phyloP scores from a whole-genome alignment of 2,797 vertebrate species.

The Molossus alvarezi region DNA sequence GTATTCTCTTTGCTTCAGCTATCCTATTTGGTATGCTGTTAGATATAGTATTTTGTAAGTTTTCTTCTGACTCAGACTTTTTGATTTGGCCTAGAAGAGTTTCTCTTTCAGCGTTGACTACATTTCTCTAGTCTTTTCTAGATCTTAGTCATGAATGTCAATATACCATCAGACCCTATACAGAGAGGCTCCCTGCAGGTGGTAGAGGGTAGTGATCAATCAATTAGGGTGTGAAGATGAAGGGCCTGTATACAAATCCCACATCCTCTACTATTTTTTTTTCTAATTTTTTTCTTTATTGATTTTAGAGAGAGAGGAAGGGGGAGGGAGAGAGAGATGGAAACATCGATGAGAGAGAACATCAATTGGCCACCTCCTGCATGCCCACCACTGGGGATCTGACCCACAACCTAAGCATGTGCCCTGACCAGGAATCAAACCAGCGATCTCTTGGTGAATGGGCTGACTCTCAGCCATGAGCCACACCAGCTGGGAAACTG shows the following conservation, averaged over 20 bases:
- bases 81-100: background rate
- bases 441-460: too few relatives aligned
- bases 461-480: too few relatives aligned
- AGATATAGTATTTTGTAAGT: background rate
- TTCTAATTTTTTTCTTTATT: too few relatives aligned
- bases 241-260: background rate
- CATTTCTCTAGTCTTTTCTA: background rate
- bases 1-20: background rate
- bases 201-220: background rate
- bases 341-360: too few relatives aligned
- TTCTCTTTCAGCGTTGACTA: background rate
- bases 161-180: background rate
- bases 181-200: background rate
- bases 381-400: too few relatives aligned
- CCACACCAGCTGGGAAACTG: too few relatives aligned
- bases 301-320: too few relatives aligned
- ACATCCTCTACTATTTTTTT: background rate
- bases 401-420: too few relatives aligned
- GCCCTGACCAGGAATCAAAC: too few relatives aligned
- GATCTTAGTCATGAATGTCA: background rate
- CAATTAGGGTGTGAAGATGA: background rate
- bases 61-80: background rate
- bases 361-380: too few relatives aligned
- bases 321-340: too few relatives aligned
- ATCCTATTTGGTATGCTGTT: background rate